These are phyloP conservation scores for Eupithecia insigniata DNA, from an alignment of 2,888 invertebrate species.

Conservation along the genomic window DNA sequence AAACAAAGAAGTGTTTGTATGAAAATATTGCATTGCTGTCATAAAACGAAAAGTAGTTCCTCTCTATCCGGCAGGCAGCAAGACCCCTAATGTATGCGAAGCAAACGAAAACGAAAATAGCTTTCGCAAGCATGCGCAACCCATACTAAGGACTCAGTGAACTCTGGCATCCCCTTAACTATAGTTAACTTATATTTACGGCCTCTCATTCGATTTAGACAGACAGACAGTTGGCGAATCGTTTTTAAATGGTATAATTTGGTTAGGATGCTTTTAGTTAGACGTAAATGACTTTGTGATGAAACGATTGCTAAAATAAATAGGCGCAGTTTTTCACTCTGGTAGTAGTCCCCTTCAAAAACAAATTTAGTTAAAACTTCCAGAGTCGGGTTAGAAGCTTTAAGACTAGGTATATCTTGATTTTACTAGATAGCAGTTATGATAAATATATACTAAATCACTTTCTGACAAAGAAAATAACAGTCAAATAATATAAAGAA, in stretches of 20 bases:
- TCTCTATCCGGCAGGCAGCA: too few species aligned
- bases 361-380: background rate
- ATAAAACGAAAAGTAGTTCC: too few species aligned
- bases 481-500: too few species aligned
- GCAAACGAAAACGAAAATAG: too few species aligned
- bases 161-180: conserved; percentile 32
- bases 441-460: too few species aligned
- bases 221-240: conserved; percentile 21
- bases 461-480: too few species aligned
- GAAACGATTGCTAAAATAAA: background rate
- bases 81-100: too few species aligned
- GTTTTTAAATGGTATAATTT: conserved; percentile 29
- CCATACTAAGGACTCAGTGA: background rate
- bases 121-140: background rate
- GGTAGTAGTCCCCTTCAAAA: background rate
- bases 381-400: too few species aligned
- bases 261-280: conserved; percentile 30
- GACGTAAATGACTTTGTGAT: conserved; percentile 5
- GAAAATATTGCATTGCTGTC: too few species aligned
- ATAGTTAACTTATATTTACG: conserved; percentile 49
- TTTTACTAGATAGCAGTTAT: too few species aligned
- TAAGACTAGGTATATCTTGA: too few species aligned
- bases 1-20: too few species aligned
- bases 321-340: background rate
- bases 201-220: conserved; percentile 42